Conservation (phyloP, 2,113 vertebrate genomes). For the Synchiropus splendidus region DNA sequence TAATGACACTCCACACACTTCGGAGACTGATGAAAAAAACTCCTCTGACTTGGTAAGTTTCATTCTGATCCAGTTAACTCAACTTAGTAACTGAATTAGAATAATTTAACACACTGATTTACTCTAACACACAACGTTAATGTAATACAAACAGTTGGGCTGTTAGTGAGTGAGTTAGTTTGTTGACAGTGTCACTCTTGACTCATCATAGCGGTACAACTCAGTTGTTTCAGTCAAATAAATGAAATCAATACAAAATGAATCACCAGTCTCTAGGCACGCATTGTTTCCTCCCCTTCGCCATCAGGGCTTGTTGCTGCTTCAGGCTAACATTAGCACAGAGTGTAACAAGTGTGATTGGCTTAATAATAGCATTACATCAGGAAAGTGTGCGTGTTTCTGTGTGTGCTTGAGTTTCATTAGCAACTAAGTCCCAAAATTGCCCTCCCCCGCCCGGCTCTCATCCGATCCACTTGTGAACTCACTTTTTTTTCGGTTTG, state of each 20-base stretch:
- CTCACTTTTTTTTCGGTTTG: constrained; percentile 1
- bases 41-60: no score
- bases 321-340: constrained; percentile 43
- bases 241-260: no score
- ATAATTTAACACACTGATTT: no score
- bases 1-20: background rate
- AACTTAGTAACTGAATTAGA: no score
- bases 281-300: constrained; percentile 19
- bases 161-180: no score
- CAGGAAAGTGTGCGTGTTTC: constrained; percentile 21
- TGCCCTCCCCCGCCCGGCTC: constrained; percentile 8
- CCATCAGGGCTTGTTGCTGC: constrained; percentile 28
- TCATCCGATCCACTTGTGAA: constrained; percentile 13
- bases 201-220: no score
- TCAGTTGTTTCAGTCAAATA: no score
- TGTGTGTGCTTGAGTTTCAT: constrained; percentile 25
- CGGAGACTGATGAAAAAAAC: no score
- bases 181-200: no score
- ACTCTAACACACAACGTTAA: no score
- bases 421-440: constrained; percentile 38
- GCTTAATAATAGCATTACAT: constrained; percentile 51
- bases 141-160: no score
- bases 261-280: constrained; percentile 2
- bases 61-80: no score
- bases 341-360: constrained; percentile 54